A percentile compares a stretch with the other conserved stretches of the same genome.
These are phyloP conservation scores for Aurelia aurita complex sp. Pacific DNA, from an alignment of 30 jellyfish, hydroid and myxozoan genomes.

Conservation along the genomic window DNA sequence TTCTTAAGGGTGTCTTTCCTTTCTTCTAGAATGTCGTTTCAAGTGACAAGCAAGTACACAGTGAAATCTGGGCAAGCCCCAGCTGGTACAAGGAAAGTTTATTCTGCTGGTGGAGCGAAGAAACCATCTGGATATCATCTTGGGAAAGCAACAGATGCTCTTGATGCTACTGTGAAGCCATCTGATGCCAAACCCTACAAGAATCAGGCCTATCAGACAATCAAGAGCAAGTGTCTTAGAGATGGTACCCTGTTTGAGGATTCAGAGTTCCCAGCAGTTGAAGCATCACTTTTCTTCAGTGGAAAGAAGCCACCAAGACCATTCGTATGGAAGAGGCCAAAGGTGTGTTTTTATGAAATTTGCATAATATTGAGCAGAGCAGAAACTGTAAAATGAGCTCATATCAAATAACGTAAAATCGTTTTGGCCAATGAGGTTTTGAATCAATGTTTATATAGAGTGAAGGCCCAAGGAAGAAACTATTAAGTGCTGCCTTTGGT, in stretches of 20 bases:
- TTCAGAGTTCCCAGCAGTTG: constrained; percentile 93
- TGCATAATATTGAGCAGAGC: no score
- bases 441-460: no score
- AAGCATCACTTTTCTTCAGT: constrained; percentile 80
- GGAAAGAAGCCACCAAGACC: constrained; percentile 94
- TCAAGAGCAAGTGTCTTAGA: constrained; percentile 60
- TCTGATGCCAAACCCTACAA: constrained; percentile 82
- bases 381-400: no score
- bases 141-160: constrained; percentile 81
- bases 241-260: constrained; percentile 88
- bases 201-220: constrained; percentile 39
- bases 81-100: constrained; percentile 67
- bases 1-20: no score
- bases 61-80: constrained; percentile 54
- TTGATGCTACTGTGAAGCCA: constrained; percentile 47
- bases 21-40: constrained; percentile 23
- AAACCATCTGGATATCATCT: constrained; percentile 78
- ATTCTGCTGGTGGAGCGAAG: constrained; percentile 78
- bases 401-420: no score
- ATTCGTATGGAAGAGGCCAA: constrained; percentile 97
- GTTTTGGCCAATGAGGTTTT: no score
- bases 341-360: constrained; percentile 41
- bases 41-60: not conserved
- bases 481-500: no score
- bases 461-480: no score